A percentile compares a stretch with the other conserved stretches of the same genome.
phyloP scores from a whole-genome alignment of 2,797 vertebrate genomes.

The Carcharodon carcharias region DNA sequence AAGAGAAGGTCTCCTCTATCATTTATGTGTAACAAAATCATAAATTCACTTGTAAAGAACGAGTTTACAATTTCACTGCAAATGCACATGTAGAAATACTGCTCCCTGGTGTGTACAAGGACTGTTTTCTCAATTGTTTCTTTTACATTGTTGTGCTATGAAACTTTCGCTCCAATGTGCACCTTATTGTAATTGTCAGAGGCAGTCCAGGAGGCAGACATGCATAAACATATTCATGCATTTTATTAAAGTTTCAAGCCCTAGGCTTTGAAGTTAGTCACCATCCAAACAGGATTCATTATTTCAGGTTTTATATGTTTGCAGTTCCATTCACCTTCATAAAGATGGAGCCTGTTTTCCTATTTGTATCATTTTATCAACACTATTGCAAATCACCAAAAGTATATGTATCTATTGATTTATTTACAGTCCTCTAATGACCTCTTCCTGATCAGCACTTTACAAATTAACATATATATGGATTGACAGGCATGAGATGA shows the following conservation, averaged over 20 bases:
- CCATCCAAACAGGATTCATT: neutral
- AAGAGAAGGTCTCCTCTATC: neutral
- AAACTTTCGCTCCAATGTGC: neutral
- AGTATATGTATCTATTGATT: slow-evolving; percentile 38
- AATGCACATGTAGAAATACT: neutral
- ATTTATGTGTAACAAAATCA: neutral
- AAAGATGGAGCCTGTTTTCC: neutral
- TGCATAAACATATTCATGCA: neutral
- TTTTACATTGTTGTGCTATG: neutral
- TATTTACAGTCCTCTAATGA: slow-evolving; percentile 39
- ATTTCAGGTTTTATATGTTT: neutral
- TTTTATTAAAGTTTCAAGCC: neutral
- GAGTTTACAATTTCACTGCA: neutral
- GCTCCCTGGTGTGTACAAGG: neutral
- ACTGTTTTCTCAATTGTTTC: neutral
- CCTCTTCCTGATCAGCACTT: slow-evolving; percentile 43
- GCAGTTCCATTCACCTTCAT: neutral
- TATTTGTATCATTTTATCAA: neutral
- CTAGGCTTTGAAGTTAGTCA: no score
- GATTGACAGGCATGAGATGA: slow-evolving; percentile 58
- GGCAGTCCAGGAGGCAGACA: neutral
- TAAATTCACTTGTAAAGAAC: neutral
- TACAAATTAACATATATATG: slow-evolving; percentile 44
- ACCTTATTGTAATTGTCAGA: neutral
- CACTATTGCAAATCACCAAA: no score